Evolutionary conservation across 2,888 invertebrate species (phyloP), one percentile per base, ranked within the genome.

Genomic region (Cybosia mesomella): DNA sequence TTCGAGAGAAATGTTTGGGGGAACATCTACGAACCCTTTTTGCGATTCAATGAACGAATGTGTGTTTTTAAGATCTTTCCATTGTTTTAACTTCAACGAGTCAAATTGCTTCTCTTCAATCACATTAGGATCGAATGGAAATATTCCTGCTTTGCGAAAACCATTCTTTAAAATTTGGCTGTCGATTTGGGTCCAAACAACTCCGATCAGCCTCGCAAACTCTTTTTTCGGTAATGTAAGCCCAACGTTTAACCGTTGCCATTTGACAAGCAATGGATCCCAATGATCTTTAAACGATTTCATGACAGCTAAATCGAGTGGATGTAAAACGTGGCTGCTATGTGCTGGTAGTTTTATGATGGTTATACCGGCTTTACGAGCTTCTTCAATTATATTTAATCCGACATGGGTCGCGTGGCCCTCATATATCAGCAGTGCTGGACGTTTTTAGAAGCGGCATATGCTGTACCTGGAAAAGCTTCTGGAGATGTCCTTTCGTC

Each of bases 61-160:
- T n/a, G n/a, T 28, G 64, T 21, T 34, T 55, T 55, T 21, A 64
- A 11, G 36, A 34, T 66, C 28, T 66, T 68, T 76, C 63, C 64
- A 71, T 64, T 63, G 43, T 59, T 65, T 43, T 49, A 74, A 57
- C 57, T 72, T 67, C 34, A 74, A 59, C 5, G 49, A 2, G 39
- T 79, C 74, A 18, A 43, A 43, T 18, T 43, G 43, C 18, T 43
- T 55, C 43, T 73, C 71, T 61, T 55, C 55, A 55, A 55, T 43
- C 43, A 18, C 15, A 43, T 43, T 43, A 43, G 18, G 43, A 18
- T 43, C 18, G 43, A 43, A 43, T 18, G 55, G 55, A 55, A 22
- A 55, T 11, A 55, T 55, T 55, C 55, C 55, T 10, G 55, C 55
- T 24, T 55, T 55, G 21, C 55, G 55, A 13, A 55, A 55, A 22